Percentiles rank a stretch among this genome's conserved stretches.
Evolutionary conservation across 2,888 invertebrate genomes (phyloP).

Genomic region (Abrostola tripartita): DNA sequence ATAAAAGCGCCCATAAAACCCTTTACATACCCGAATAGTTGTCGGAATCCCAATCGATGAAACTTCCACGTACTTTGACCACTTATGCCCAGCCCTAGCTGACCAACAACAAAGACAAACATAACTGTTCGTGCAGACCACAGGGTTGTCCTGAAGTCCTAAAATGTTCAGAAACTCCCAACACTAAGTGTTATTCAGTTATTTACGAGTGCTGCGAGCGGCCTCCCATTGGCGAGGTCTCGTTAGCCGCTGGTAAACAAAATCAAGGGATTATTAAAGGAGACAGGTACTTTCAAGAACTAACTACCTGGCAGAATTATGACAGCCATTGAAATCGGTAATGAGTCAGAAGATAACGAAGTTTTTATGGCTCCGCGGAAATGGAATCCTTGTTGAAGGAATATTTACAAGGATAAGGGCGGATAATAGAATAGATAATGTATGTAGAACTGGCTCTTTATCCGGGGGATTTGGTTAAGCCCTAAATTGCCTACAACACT

Average conservation of each 20-base stretch:
- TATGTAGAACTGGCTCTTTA: not conserved
- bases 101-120: conserved; percentile 3
- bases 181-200: conserved; percentile 68
- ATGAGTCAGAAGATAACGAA: conserved; percentile 28
- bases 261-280: conserved; percentile 60
- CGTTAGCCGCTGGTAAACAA: conserved; percentile 64
- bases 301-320: conserved; percentile 14
- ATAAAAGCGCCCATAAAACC: not conserved
- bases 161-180: conserved; percentile 34
- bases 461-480: not conserved
- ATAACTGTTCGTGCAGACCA: conserved; percentile 7
- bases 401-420: conserved; percentile 12
- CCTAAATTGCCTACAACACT: not conserved
- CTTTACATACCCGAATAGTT: not conserved
- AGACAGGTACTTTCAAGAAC: conserved; percentile 9
- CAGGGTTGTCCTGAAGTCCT: conserved; percentile 9
- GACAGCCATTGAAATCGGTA: conserved; percentile 25
- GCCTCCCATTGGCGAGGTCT: conserved; percentile 62
- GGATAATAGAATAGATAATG: conserved; percentile 2
- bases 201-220: conserved; percentile 63
- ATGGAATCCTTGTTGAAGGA: conserved; percentile 25
- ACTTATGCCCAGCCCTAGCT: not conserved
- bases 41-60: not conserved
- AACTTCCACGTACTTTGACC: not conserved
- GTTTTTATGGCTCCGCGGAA: conserved; percentile 17